phyloP scores from a whole-genome alignment of 2,113 vertebrate genomes.

The Rhinolophus ferrumequinum region DNA sequence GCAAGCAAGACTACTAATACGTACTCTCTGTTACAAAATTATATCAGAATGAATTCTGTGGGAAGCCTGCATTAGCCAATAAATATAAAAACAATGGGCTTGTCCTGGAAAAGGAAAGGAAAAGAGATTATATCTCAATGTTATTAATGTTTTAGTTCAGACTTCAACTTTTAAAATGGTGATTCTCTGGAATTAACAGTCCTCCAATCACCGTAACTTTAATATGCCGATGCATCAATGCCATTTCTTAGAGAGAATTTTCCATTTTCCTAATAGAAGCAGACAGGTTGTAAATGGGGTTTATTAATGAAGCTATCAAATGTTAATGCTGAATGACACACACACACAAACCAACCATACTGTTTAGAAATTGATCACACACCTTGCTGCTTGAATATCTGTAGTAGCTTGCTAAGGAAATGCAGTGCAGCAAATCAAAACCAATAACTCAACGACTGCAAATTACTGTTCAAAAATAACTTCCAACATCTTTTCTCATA shows the following conservation, averaged over 20 bases:
- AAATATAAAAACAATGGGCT: slow-evolving; percentile 79
- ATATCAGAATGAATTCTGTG: slow-evolving; percentile 77
- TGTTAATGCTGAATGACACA: slow-evolving; percentile 28
- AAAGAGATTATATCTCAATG: slow-evolving; percentile 56
- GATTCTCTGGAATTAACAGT: background rate
- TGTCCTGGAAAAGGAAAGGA: slow-evolving; percentile 63
- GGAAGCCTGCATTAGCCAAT: slow-evolving; percentile 77
- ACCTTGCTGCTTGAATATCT: slow-evolving; percentile 71
- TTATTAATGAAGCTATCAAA: slow-evolving; percentile 63
- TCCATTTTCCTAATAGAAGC: background rate
- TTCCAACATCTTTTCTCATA: background rate
- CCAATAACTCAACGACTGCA: slow-evolving; percentile 70
- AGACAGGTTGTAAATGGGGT: background rate
- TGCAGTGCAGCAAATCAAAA: slow-evolving; percentile 58
- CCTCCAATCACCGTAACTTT: background rate
- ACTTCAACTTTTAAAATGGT: slow-evolving; percentile 65
- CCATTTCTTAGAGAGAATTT: background rate
- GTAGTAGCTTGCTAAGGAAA: slow-evolving; percentile 62
- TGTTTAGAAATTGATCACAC: slow-evolving; percentile 64
- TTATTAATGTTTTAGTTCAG: slow-evolving; percentile 77
- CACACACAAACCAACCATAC: background rate
- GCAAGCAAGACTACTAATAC: background rate
- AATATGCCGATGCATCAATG: background rate
- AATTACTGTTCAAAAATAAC: slow-evolving; percentile 43
- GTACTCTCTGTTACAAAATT: slow-evolving; percentile 47